These are phyloP conservation scores for Abramis brama DNA, from an alignment of 2,113 vertebrate genomes.

Conservation along the genomic window DNA sequence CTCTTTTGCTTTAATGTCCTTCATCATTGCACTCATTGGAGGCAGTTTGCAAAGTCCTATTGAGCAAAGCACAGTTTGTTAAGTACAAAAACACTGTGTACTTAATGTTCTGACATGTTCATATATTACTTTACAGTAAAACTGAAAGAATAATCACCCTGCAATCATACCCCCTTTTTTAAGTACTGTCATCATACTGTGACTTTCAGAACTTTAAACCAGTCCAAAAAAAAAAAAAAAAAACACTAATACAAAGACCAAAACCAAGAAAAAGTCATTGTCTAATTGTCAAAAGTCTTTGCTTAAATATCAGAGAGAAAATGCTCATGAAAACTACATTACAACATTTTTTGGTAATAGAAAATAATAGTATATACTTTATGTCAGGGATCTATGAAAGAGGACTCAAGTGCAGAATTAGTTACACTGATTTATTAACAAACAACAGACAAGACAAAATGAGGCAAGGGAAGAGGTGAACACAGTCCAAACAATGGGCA, in stretches of 20 bases:
- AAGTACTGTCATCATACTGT: neutral
- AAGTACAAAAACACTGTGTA: neutral
- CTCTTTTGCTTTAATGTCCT: conserved; percentile 78
- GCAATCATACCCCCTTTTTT: too few species aligned
- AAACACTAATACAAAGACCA: too few species aligned
- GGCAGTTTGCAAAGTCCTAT: conserved; percentile 79
- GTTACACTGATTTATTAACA: too few species aligned
- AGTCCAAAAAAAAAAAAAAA: neutral
- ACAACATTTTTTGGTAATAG: too few species aligned
- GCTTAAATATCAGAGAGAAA: neutral
- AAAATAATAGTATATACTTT: too few species aligned
- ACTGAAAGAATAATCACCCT: too few species aligned
- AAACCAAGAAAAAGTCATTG: conserved; percentile 58
- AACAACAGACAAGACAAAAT: too few species aligned
- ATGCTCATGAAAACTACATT: neutral
- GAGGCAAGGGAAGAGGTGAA: too few species aligned
- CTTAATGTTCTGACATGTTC: neutral
- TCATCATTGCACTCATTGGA: conserved; percentile 71
- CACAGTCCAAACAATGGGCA: too few species aligned
- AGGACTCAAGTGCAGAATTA: too few species aligned
- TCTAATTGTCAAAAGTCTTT: conserved; percentile 67
- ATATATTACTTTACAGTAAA: neutral
- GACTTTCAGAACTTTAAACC: neutral
- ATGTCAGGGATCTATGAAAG: too few species aligned
- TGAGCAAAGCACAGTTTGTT: neutral